Conservation (phyloP, 2,113 vertebrate species). For the Guaruba guarouba region DNA sequence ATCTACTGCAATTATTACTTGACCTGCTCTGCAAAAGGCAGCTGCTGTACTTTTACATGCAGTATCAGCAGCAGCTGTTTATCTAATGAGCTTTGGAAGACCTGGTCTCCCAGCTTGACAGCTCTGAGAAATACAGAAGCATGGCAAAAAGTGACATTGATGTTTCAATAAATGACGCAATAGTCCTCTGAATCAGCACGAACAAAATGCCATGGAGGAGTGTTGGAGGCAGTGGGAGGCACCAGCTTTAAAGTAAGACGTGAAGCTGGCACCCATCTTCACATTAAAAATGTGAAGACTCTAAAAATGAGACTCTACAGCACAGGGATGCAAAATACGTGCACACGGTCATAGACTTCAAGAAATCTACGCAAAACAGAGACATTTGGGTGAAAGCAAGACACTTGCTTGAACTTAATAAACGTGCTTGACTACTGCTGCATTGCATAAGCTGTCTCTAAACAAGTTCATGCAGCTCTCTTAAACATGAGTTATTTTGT, state of each 20-base stretch:
- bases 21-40: background rate
- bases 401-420: accelerated
- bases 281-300: background rate
- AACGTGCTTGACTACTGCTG: background rate
- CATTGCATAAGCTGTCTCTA: background rate
- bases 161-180: background rate
- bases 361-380: background rate
- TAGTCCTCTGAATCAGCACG: background rate
- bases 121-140: background rate
- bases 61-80: background rate
- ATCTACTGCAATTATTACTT: background rate
- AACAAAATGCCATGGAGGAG: background rate
- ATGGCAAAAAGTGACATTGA: background rate
- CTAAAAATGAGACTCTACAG: background rate
- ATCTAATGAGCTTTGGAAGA: constrained; percentile 23
- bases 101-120: background rate
- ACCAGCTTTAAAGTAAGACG: background rate
- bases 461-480: background rate
- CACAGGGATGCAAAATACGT: background rate
- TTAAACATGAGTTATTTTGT: background rate
- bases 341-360: background rate
- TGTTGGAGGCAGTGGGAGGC: background rate
- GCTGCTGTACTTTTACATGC: background rate
- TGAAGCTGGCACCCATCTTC: background rate
- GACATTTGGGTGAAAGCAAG: background rate